These are phyloP conservation scores for Anolis apletophallus DNA, from an alignment of 2,797 vertebrate genomes.

Conservation along the genomic window DNA sequence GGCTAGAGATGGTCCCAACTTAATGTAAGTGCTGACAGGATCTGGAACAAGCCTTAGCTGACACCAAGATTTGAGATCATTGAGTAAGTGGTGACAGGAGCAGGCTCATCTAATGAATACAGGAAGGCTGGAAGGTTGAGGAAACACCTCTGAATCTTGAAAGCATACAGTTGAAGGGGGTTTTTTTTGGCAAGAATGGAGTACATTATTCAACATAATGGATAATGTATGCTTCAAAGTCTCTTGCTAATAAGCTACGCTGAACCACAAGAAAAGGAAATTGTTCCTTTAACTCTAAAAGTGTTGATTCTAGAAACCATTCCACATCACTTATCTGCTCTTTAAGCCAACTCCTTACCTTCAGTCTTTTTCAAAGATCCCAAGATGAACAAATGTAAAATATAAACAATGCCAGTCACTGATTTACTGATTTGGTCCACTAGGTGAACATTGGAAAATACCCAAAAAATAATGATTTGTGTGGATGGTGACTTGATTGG, in stretches of 20 bases:
- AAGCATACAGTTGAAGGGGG: background rate
- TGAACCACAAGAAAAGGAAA: background rate
- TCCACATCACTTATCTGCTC: background rate
- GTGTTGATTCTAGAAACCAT: background rate
- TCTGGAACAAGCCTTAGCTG: too few species aligned
- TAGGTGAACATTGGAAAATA: background rate
- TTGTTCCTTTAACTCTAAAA: background rate
- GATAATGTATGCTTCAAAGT: background rate
- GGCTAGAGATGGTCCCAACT: too few species aligned
- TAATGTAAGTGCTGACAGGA: too few species aligned
- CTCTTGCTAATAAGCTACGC: background rate
- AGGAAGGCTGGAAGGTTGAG: too few species aligned
- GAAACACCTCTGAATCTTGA: background rate
- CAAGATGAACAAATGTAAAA: background rate
- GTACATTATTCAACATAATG: slow-evolving; percentile 6
- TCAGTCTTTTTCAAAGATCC: background rate
- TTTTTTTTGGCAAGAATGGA: background rate
- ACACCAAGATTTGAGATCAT: too few species aligned
- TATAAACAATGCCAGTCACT: background rate
- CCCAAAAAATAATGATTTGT: background rate
- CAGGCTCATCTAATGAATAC: too few species aligned
- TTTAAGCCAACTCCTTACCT: background rate
- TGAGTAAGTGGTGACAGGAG: too few species aligned
- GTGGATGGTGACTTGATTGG: background rate
- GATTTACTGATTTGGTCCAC: background rate